Conservation (phyloP, 2,888 invertebrate genomes). For the Protodeltote pygarga region DNA sequence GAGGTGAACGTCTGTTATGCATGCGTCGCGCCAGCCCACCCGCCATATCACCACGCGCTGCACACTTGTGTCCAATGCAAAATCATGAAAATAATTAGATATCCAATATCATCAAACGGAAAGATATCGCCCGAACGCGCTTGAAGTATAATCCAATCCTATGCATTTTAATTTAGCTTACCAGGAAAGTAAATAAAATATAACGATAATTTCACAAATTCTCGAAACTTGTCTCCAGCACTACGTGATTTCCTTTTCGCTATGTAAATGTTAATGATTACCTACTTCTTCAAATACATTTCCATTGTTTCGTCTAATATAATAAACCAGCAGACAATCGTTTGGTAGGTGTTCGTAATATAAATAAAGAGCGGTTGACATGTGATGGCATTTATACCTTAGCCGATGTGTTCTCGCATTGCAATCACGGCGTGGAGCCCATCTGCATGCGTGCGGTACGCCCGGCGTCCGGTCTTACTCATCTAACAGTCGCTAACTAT, state of each 20-base stretch:
- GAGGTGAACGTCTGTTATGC: slow-evolving; percentile 55
- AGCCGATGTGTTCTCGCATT: slow-evolving; percentile 78
- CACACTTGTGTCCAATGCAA: background rate
- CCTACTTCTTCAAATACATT: slow-evolving; percentile 66
- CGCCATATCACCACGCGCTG: slow-evolving; percentile 34
- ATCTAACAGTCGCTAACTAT: slow-evolving; percentile 74
- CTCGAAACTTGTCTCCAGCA: slow-evolving; percentile 63
- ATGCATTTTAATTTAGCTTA: slow-evolving; percentile 42
- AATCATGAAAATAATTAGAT: background rate
- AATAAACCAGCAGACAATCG: slow-evolving; percentile 73
- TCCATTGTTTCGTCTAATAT: slow-evolving; percentile 78
- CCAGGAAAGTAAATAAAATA: slow-evolving; percentile 57
- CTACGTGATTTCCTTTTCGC: slow-evolving; percentile 80
- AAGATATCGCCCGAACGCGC: background rate
- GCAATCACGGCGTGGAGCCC: slow-evolving; percentile 73
- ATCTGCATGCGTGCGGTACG: slow-evolving; percentile 79
- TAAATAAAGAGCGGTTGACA: slow-evolving; percentile 73
- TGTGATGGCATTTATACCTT: slow-evolving; percentile 84
- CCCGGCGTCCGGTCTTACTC: slow-evolving; percentile 83
- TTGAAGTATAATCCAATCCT: background rate
- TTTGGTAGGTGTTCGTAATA: slow-evolving; percentile 74
- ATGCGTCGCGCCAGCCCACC: slow-evolving; percentile 23
- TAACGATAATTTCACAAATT: slow-evolving; percentile 63
- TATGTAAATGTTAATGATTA: slow-evolving; percentile 67
- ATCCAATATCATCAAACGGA: background rate